These are phyloP conservation scores for Drosophila saltans DNA, from an alignment of 1,140 invertebrate species.

Conservation along the genomic window DNA sequence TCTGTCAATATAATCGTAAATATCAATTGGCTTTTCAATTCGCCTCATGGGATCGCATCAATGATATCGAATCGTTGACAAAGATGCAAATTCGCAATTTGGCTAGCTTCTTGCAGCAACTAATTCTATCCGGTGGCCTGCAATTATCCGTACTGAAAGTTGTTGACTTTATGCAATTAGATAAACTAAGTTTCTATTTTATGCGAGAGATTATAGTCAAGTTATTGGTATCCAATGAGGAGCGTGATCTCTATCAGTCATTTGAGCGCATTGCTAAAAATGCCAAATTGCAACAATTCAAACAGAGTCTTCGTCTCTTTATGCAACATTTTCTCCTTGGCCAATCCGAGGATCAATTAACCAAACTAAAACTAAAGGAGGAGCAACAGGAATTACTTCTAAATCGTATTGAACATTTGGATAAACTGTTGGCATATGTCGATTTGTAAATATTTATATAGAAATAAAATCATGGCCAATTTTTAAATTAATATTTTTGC, in stretches of 20 bases:
- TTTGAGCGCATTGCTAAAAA: constrained; percentile 87
- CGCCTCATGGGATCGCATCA: constrained; percentile 96
- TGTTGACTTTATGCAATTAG: constrained; percentile 89
- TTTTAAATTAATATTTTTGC: too few relatives aligned
- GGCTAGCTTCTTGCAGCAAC: constrained; percentile 90
- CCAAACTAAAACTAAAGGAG: constrained; percentile 83
- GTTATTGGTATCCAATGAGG: constrained; percentile 85
- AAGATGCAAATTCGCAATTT: constrained; percentile 89
- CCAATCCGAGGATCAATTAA: constrained; percentile 83
- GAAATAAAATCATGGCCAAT: too few relatives aligned
- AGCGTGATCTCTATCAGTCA: constrained; percentile 58
- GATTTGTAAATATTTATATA: constrained; percentile 57
- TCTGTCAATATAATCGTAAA: constrained; percentile 92
- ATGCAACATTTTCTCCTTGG: constrained; percentile 89
- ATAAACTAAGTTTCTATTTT: constrained; percentile 87
- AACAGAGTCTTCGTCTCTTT: constrained; percentile 89
- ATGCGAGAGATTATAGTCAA: constrained; percentile 87
- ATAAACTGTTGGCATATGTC: constrained; percentile 84
- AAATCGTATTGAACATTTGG: constrained; percentile 84
- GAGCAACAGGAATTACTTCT: constrained; percentile 84
- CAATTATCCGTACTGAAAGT: constrained; percentile 93
- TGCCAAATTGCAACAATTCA: constrained; percentile 87
- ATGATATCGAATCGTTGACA: constrained; percentile 88
- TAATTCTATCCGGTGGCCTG: constrained; percentile 91
- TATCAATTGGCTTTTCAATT: constrained; percentile 95